Evolutionary conservation across 2,797 vertebrate genomes (phyloP).

Genomic region (Rhodeus uyekii): DNA sequence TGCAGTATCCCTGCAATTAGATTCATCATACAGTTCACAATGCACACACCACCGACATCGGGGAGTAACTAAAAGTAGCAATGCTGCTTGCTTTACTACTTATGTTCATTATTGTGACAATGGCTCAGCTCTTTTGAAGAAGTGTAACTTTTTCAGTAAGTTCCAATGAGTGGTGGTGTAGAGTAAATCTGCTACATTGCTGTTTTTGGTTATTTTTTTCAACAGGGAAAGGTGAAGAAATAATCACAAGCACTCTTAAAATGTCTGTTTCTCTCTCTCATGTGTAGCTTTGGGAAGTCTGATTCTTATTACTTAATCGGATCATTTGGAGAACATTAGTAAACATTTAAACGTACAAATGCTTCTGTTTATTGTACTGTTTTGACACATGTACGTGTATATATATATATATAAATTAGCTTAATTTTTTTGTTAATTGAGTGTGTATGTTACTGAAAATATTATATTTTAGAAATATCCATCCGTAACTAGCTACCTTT

Average conservation of each 20-base stretch:
- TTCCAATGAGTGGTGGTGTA: background rate
- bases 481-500: background rate
- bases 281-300: background rate
- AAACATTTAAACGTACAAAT: background rate
- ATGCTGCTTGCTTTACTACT: background rate
- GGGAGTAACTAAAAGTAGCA: background rate
- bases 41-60: background rate
- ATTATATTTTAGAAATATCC: background rate
- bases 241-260: background rate
- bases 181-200: background rate
- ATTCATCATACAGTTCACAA: constrained; percentile 26
- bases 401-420: too few species aligned
- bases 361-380: background rate
- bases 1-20: constrained; percentile 48
- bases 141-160: background rate
- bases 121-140: constrained; percentile 12
- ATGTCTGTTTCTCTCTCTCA: background rate
- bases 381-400: too few species aligned
- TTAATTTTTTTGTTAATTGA: too few species aligned
- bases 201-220: constrained; percentile 5
- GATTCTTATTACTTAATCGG: background rate
- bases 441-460: background rate
- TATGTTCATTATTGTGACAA: background rate
- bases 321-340: background rate
- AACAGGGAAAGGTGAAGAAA: background rate